Base-by-base conservation (phyloP, 1,140 invertebrate species). In the Meloidogyne chitwoodi region DNA sequence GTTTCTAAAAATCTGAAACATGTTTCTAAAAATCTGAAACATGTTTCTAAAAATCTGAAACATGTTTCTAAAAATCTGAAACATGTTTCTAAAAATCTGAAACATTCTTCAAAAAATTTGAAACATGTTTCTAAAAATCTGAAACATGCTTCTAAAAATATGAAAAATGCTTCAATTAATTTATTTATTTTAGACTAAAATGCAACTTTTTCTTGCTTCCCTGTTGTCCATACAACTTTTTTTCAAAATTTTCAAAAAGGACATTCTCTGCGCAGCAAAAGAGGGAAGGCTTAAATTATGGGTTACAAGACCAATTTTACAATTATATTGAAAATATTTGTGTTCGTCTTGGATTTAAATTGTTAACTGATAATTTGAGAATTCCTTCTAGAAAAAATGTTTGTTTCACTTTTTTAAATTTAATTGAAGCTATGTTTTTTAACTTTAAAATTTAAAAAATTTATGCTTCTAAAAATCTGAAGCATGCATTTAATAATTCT, bases 321-420 rank as follows among this genome's bases (percentile, higher is more conserved):
- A 65, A 61, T 6, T 80, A 78, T 81, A 34, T 80, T 8, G 44
- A 74, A 44, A 29, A 64, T n/a, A 79, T 80, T 27, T 63, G 56
- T 41, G 2, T 24, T 24, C 41, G 56, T 26, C 76, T 80, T 19
- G 79, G 79, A 16, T 80, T 80, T 48, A 27, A 73, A 22, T 38
- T 80, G 14, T 16, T 76, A 41, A 41, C 29, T 11, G 79, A 80
- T 74, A 56, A 62, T 34, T 67, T 80, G 41, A 79, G 70, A 70
- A 80, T 79, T 16, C 68, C 79, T 26, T 82, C 80, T n/a, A 56
- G 70, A 27, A 82, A 82, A 80, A 75, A 41, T 22, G 79, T 77
- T 31, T 34, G 22, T 73, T 73, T 75, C 10, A 16, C 6, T 80
- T 31, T 76, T 38, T 78, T 31, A n/a, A n/a, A n/a, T n/a, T n/a